phyloP scores from a whole-genome alignment of 2,888 invertebrate genomes.

The Biston betularia region DNA sequence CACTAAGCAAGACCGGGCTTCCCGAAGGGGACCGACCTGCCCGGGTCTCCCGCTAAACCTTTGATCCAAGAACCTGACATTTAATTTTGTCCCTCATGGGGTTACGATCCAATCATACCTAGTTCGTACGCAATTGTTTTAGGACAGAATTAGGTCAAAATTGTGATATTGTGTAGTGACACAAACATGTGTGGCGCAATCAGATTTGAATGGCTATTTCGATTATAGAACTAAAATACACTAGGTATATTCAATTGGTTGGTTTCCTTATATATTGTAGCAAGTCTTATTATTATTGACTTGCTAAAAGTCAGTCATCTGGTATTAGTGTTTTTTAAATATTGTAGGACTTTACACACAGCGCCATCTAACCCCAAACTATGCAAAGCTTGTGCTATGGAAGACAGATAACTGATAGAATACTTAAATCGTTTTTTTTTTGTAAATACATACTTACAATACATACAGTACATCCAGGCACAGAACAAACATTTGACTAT shows the following conservation, averaged over 20 bases:
- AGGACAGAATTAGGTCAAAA: background rate
- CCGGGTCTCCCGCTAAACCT: constrained; percentile 23
- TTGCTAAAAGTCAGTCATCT: too few relatives aligned
- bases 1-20: constrained; percentile 6
- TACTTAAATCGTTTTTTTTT: too few relatives aligned
- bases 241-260: background rate
- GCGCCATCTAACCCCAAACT: too few relatives aligned
- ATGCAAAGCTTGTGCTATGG: too few relatives aligned
- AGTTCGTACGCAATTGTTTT: constrained; percentile 10
- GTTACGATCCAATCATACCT: constrained; percentile 4
- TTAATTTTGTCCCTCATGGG: constrained; percentile 24
- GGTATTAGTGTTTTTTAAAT: too few relatives aligned
- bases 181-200: background rate
- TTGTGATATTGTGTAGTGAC: constrained; percentile 3
- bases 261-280: background rate
- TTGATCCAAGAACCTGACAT: constrained; percentile 29
- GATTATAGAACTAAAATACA: background rate
- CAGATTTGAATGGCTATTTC: background rate
- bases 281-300: too few relatives aligned
- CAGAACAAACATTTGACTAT: too few relatives aligned
- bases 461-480: too few relatives aligned
- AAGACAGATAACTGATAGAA: too few relatives aligned
- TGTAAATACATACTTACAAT: too few relatives aligned
- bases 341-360: too few relatives aligned
- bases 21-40: constrained; percentile 14